Percentiles rank a stretch among this genome's conserved stretches.
Evolutionary conservation across 2,113 vertebrate genomes (phyloP).

Genomic region (Tamias sibiricus): DNA sequence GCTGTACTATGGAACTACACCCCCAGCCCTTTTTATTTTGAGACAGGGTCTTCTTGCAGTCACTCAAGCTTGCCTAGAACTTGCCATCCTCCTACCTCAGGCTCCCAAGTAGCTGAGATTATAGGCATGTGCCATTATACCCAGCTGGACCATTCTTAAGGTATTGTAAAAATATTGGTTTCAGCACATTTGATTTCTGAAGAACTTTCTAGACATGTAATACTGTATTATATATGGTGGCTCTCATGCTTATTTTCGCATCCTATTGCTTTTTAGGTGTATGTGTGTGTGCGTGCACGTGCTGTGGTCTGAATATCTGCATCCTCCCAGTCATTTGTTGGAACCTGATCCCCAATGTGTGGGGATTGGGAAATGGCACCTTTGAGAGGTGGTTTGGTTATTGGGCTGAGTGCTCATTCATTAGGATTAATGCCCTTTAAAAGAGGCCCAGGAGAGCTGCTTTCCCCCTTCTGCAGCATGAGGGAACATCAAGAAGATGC

Average conservation of each 20-base stretch:
- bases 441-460: neutral
- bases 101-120: no score
- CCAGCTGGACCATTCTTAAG: neutral
- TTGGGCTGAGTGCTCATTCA: neutral
- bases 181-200: conserved; percentile 39
- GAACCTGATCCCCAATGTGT: neutral
- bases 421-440: neutral
- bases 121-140: no score
- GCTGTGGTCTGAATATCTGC: neutral
- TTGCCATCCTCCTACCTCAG: no score
- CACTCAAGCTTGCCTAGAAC: no score
- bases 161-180: conserved; percentile 8
- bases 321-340: neutral
- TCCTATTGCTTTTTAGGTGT: neutral
- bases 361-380: neutral
- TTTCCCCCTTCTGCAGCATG: neutral
- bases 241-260: neutral
- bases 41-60: no score
- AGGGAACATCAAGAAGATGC: neutral
- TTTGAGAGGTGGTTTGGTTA: neutral
- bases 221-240: neutral
- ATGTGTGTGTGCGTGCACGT: no score
- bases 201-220: neutral
- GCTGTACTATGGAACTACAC: no score
- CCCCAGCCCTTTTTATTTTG: no score